Conservation (phyloP, 1,140 invertebrate genomes). For the Calosoma granatense region DNA sequence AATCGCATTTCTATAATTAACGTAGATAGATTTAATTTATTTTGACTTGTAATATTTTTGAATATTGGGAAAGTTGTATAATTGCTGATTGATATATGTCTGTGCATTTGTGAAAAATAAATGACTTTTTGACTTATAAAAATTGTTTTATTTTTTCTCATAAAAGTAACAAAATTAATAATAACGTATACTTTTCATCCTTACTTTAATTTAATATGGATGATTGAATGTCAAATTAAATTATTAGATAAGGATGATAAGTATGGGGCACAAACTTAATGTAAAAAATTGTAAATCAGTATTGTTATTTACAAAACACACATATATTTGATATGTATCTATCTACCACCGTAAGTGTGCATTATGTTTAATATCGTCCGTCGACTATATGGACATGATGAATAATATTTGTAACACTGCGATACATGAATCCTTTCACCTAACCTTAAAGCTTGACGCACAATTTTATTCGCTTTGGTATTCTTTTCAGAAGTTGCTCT, state of each 20-base stretch:
- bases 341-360: not conserved
- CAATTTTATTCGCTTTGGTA: not conserved
- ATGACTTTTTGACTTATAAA: not conserved
- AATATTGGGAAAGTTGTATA: too few relatives aligned
- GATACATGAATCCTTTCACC: not conserved
- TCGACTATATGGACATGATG: not conserved
- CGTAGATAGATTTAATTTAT: not conserved
- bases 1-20: not conserved
- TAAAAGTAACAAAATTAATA: not conserved
- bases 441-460: not conserved
- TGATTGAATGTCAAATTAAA: too few relatives aligned
- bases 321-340: too few relatives aligned
- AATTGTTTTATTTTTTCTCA: not conserved
- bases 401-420: not conserved
- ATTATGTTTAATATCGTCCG: not conserved
- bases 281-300: too few relatives aligned
- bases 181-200: too few relatives aligned
- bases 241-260: too few relatives aligned
- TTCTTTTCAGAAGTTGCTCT: slow-evolving; percentile 1
- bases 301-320: too few relatives aligned
- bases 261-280: too few relatives aligned
- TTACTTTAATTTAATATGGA: too few relatives aligned
- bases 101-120: not conserved
- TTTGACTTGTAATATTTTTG: not conserved
- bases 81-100: too few relatives aligned